Percentiles rank a stretch among this genome's conserved stretches.
phyloP scores from a whole-genome alignment of 2,888 invertebrate genomes.

The Scaptomyza flava region DNA sequence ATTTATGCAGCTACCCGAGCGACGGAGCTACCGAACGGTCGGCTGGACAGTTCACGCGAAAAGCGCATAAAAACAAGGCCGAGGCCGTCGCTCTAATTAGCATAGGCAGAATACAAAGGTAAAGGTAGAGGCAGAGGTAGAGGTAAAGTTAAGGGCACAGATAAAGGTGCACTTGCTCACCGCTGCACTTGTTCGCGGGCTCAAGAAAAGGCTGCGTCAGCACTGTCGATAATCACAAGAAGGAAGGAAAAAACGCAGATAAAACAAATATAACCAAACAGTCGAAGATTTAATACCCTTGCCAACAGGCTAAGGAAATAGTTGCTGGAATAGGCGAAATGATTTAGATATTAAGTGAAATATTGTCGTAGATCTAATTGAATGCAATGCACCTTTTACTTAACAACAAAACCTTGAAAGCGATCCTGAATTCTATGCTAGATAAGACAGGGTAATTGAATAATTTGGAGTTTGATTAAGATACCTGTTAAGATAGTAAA shows the following conservation, averaged over 20 bases:
- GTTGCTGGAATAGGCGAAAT: neutral
- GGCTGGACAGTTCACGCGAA: slow-evolving; percentile 65
- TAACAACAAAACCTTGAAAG: too few species aligned
- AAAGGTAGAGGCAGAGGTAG: slow-evolving; percentile 15
- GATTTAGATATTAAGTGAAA: neutral
- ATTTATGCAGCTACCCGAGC: slow-evolving; percentile 65
- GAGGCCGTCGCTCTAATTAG: slow-evolving; percentile 77
- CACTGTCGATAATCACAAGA: slow-evolving; percentile 39
- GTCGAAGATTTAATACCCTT: slow-evolving; percentile 21
- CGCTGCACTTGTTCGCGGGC: slow-evolving; percentile 53
- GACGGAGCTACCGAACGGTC: slow-evolving; percentile 29
- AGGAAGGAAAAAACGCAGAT: slow-evolving; percentile 7
- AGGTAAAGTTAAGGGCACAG: slow-evolving; percentile 32
- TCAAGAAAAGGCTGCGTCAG: slow-evolving; percentile 47
- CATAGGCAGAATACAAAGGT: slow-evolving; percentile 50
- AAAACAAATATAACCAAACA: neutral
- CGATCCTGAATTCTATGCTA: too few species aligned
- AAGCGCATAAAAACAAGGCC: slow-evolving; percentile 78
- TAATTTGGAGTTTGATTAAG: neutral
- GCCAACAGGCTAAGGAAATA: too few species aligned
- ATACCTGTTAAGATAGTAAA: neutral
- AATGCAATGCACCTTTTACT: too few species aligned
- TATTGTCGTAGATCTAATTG: neutral
- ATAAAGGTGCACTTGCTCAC: slow-evolving; percentile 39
- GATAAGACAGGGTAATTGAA: too few species aligned